These are phyloP conservation scores for Zoanthus sansibaricus DNA, from an alignment of 92 coral and sea anemone species.

Conservation along the genomic window DNA sequence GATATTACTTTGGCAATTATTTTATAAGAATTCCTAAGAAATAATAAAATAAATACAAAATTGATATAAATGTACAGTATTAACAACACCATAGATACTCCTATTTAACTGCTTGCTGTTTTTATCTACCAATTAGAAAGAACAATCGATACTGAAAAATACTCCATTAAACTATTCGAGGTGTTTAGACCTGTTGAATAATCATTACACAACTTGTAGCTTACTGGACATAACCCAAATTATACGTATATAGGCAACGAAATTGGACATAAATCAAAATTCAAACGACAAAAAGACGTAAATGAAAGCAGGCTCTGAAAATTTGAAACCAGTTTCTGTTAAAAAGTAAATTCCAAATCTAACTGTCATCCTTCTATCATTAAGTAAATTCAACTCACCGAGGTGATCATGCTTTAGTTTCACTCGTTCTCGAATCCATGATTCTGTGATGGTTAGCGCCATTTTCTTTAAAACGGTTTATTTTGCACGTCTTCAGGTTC, in stretches of 20 bases:
- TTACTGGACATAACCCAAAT: background rate
- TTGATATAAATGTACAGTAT: too few relatives aligned
- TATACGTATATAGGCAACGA: background rate
- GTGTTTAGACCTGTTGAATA: background rate
- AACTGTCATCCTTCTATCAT: background rate
- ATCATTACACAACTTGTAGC: background rate
- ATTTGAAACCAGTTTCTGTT: background rate
- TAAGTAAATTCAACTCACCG: conserved; percentile 61
- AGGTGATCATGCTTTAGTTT: conserved; percentile 95
- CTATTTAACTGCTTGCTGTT: too few relatives aligned
- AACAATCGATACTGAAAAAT: background rate
- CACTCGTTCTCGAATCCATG: conserved; percentile 95
- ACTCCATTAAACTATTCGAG: background rate
- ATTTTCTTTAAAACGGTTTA: conserved; percentile 64
- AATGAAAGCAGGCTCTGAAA: background rate
- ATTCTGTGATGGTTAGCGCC: conserved; percentile 98
- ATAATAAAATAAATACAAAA: too few relatives aligned
- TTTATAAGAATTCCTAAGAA: too few relatives aligned
- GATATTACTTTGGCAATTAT: too few relatives aligned
- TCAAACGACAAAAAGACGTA: background rate
- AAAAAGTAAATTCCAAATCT: background rate
- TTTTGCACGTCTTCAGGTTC: background rate
- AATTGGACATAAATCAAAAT: background rate
- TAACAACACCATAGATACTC: too few relatives aligned
- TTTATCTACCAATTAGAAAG: too few relatives aligned